Conservation (phyloP, 2,888 invertebrate genomes). For the Phaonia tiefii region DNA sequence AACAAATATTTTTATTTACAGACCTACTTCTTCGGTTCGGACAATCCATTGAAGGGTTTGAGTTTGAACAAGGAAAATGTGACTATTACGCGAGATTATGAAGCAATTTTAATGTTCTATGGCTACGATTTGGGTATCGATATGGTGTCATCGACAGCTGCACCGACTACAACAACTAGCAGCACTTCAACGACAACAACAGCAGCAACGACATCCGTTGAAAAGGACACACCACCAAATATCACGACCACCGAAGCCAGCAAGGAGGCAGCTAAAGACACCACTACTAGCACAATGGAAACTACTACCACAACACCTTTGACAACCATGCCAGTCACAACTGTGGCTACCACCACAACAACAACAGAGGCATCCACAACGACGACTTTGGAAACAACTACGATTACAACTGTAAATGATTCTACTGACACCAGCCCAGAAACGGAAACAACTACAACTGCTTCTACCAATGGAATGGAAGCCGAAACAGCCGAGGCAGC, state of each 20-base stretch:
- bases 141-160: conserved; percentile 73
- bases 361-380: conserved; percentile 33
- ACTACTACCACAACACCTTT: conserved; percentile 38
- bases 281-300: conserved; percentile 48
- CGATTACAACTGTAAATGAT: conserved; percentile 43
- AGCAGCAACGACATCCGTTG: not conserved
- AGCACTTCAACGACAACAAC: conserved; percentile 9
- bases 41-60: conserved; percentile 90
- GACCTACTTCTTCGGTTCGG: conserved; percentile 92
- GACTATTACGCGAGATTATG: conserved; percentile 87
- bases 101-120: conserved; percentile 88
- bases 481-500: conserved; percentile 14
- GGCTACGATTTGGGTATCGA: conserved; percentile 87
- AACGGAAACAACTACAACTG: conserved; percentile 33
- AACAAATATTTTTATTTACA: conserved; percentile 80
- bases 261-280: conserved; percentile 58
- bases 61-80: conserved; percentile 90
- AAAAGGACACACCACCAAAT: conserved; percentile 6
- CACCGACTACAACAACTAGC: conserved; percentile 41
- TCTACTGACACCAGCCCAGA: conserved; percentile 53
- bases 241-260: conserved; percentile 65
- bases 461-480: not conserved
- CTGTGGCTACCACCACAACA: conserved; percentile 59
- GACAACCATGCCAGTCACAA: conserved; percentile 49
- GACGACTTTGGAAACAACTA: conserved; percentile 17